These are phyloP conservation scores for Sebastes aleutianus DNA, from an alignment of 2,797 vertebrate species.

Conservation along the genomic window DNA sequence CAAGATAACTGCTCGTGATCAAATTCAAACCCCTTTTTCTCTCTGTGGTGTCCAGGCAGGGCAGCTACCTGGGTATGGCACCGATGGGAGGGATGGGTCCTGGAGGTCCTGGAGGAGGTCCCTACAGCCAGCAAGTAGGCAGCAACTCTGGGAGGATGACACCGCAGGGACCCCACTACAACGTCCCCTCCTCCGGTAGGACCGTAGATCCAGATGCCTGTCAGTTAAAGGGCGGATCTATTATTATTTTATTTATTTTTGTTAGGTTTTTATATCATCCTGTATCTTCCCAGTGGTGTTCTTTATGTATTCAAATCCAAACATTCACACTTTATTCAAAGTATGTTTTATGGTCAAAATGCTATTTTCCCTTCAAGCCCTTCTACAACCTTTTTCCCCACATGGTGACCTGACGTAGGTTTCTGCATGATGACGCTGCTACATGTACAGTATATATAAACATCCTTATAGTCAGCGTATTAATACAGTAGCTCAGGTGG, in stretches of 20 bases:
- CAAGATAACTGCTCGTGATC: not conserved
- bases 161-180: conserved; percentile 86
- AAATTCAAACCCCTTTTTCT: not conserved
- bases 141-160: conserved; percentile 88
- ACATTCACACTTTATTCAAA: no score
- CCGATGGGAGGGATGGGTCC: conserved; percentile 84
- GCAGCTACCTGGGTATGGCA: conserved; percentile 85
- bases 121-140: conserved; percentile 88
- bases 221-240: not conserved
- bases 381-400: no score
- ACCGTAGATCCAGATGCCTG: not conserved
- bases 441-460: no score
- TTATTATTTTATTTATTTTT: not conserved
- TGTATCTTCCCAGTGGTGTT: no score
- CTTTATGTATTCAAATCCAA: no score
- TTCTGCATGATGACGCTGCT: no score
- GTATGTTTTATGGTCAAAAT: no score
- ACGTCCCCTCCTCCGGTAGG: conserved; percentile 66
- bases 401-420: no score
- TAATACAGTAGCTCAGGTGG: no score
- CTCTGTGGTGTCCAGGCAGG: conserved; percentile 80
- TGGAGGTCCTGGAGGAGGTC: conserved; percentile 66
- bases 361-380: no score
- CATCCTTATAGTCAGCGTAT: no score
- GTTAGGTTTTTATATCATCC: not conserved